Evolutionary conservation across 2,797 vertebrate genomes (phyloP).

Genomic region (Alcedo atthis): DNA sequence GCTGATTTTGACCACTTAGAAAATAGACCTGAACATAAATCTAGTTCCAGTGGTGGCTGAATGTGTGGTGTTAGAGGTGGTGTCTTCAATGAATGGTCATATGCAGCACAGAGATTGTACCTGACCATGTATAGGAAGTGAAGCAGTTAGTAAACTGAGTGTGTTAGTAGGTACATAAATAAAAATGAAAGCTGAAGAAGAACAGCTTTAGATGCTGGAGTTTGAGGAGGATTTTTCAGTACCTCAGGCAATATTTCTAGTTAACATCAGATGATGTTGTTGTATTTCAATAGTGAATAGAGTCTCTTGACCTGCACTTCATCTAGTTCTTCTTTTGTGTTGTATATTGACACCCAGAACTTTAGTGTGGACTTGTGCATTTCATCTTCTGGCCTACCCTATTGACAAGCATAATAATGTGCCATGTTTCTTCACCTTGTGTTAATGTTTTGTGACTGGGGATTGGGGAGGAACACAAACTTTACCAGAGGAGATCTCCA

Average conservation of each 20-base stretch:
- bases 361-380: rapidly evolving
- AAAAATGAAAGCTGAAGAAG: not conserved
- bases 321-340: not conserved
- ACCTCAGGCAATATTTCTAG: not conserved
- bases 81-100: not conserved
- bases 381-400: not conserved
- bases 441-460: not conserved
- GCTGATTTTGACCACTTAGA: not conserved
- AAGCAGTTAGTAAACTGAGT: not conserved
- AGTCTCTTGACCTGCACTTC: not conserved
- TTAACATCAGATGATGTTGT: not conserved
- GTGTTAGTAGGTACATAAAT: not conserved
- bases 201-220: not conserved
- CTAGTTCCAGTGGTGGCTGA: not conserved
- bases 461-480: not conserved
- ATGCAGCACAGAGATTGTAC: not conserved
- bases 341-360: not conserved
- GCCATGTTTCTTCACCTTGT: not conserved
- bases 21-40: not conserved
- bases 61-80: not conserved
- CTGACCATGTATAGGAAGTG: not conserved
- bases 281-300: not conserved
- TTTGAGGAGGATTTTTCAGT: not conserved
- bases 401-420: rapidly evolving
- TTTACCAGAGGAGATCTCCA: not conserved